phyloP scores from a whole-genome alignment of 2,888 invertebrate species.

The Pseudococcus jackbeardsleyi region DNA sequence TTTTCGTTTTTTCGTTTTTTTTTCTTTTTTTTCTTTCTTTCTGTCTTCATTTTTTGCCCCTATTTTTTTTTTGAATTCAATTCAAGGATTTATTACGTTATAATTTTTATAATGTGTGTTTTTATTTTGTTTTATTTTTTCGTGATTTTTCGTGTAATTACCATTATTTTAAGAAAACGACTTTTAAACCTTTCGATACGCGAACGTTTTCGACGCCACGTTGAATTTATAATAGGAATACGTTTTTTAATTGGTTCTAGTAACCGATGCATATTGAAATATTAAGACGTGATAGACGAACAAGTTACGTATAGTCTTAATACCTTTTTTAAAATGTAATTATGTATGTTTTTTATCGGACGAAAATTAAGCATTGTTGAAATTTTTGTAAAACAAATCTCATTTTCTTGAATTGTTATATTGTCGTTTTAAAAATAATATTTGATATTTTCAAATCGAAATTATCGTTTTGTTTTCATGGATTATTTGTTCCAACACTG shows the following conservation, averaged over 20 bases:
- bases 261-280: slow-evolving; percentile 27
- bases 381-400: background rate
- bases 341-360: background rate
- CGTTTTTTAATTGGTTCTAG: slow-evolving; percentile 32
- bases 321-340: background rate
- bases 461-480: background rate
- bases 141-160: slow-evolving; percentile 53
- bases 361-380: background rate
- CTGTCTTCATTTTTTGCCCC: background rate
- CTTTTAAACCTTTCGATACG: slow-evolving; percentile 16
- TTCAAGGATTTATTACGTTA: slow-evolving; percentile 24
- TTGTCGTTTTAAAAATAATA: slow-evolving; percentile 19
- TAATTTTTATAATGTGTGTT: background rate
- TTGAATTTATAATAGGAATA: background rate
- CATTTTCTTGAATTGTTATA: background rate
- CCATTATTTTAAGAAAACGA: slow-evolving; percentile 52
- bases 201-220: slow-evolving; percentile 5
- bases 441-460: background rate
- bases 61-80: background rate
- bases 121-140: slow-evolving; percentile 37
- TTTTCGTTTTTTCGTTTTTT: background rate
- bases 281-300: slow-evolving; percentile 45
- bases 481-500: background rate
- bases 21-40: background rate
- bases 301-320: slow-evolving; percentile 36